Evolutionary conservation across 2,113 vertebrate species (phyloP).

Genomic region (Centrocercus urophasianus): DNA sequence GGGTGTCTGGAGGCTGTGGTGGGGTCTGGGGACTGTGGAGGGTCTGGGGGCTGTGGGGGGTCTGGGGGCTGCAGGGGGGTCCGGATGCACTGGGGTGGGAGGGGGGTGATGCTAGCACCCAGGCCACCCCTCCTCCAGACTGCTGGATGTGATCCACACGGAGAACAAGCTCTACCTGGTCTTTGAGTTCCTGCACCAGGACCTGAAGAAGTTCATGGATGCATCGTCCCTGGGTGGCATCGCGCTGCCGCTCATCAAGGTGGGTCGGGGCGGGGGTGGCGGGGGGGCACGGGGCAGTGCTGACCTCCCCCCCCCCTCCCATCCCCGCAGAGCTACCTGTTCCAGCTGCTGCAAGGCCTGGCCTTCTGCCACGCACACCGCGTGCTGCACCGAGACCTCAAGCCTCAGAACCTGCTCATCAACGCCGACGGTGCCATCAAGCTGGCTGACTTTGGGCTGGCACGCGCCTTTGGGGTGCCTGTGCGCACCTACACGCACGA

Average conservation of each 20-base stretch:
- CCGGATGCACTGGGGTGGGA: background rate
- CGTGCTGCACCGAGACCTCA: slow-evolving; percentile 93
- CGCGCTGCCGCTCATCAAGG: slow-evolving; percentile 92
- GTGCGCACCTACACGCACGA: slow-evolving; percentile 97
- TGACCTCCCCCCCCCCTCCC: background rate
- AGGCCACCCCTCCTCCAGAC: slow-evolving; percentile 67
- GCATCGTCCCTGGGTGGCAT: slow-evolving; percentile 88
- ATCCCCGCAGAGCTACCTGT: slow-evolving; percentile 89
- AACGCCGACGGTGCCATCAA: slow-evolving; percentile 95
- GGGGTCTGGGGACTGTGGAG: too few relatives aligned
- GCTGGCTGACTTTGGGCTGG: slow-evolving; percentile 94
- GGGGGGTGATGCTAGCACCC: background rate
- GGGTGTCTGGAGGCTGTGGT: too few relatives aligned
- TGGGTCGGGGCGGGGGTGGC: background rate
- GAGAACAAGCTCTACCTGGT: slow-evolving; percentile 97
- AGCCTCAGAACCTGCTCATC: slow-evolving; percentile 96
- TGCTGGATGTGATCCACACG: slow-evolving; percentile 95
- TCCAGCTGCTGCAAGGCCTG: slow-evolving; percentile 94
- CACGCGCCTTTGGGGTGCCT: slow-evolving; percentile 93
- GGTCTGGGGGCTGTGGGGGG: background rate
- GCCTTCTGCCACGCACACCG: slow-evolving; percentile 96
- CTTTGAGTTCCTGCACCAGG: slow-evolving; percentile 96
- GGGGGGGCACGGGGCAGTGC: background rate
- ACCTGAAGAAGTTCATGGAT: slow-evolving; percentile 98
- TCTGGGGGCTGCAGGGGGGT: background rate